phyloP scores from a whole-genome alignment of 2,113 vertebrate species.

The Hucho hucho region DNA sequence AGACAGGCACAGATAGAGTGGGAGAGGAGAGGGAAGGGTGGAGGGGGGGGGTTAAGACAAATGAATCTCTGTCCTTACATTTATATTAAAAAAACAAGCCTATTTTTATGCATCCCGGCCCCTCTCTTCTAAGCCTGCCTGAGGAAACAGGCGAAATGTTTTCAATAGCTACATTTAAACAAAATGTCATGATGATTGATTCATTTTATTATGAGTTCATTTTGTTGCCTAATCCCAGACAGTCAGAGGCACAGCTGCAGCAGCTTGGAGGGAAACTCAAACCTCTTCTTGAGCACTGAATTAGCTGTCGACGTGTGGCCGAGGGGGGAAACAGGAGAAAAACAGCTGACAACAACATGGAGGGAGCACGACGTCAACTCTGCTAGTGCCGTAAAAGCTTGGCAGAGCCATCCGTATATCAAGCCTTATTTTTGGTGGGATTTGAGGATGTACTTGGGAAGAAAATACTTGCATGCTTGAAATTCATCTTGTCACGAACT shows the following conservation, averaged over 20 bases:
- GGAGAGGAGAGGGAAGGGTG: neutral
- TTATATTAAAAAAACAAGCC: constrained; percentile 5
- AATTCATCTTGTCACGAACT: neutral
- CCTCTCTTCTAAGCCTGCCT: too few relatives aligned
- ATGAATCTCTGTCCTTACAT: constrained; percentile 9
- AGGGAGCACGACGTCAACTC: too few relatives aligned
- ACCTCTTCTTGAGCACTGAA: too few relatives aligned
- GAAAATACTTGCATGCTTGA: too few relatives aligned
- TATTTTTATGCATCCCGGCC: constrained; percentile 22
- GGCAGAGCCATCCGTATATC: too few relatives aligned
- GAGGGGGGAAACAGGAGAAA: too few relatives aligned
- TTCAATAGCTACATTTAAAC: constrained; percentile 38
- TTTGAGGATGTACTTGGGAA: too few relatives aligned
- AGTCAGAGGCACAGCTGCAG: constrained; percentile 28
- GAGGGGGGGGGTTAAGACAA: constrained; percentile 2
- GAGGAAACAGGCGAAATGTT: constrained; percentile 15
- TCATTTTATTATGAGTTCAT: constrained; percentile 40
- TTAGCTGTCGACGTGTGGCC: too few relatives aligned
- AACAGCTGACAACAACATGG: too few relatives aligned
- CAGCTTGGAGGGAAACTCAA: too few relatives aligned
- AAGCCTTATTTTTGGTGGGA: too few relatives aligned
- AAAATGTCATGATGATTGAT: constrained; percentile 41
- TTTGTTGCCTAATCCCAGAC: constrained; percentile 38
- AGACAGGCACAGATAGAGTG: constrained; percentile 7
- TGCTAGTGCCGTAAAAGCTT: too few relatives aligned